Evolutionary conservation across 2,113 vertebrate genomes (phyloP).

Genomic region (Mola mola): DNA sequence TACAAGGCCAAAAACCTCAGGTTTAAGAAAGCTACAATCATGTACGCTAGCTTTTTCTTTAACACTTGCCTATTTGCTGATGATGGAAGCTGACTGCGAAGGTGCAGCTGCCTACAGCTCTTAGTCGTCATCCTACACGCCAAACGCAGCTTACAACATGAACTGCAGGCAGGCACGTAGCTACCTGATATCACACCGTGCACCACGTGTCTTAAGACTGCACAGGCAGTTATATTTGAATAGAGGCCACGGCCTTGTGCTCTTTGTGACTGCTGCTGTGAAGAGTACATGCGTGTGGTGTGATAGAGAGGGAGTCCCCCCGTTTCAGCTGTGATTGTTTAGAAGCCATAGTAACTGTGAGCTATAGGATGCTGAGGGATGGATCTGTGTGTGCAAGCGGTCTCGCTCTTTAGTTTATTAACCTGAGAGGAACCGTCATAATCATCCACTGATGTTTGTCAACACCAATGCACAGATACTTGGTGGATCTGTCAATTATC

Average conservation of each 20-base stretch:
- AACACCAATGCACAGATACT: too few species aligned
- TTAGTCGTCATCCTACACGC: slow-evolving; percentile 15
- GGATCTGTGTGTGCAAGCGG: not conserved
- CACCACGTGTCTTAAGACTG: not conserved
- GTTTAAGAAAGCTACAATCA: too few species aligned
- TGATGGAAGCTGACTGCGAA: too few species aligned
- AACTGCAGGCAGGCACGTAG: slow-evolving; percentile 38
- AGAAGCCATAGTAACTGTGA: slow-evolving; percentile 17
- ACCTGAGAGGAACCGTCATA: too few species aligned
- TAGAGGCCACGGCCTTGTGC: slow-evolving; percentile 36
- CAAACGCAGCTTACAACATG: slow-evolving; percentile 51
- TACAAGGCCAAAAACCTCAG: too few species aligned
- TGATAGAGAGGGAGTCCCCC: slow-evolving; percentile 18
- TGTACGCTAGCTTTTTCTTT: too few species aligned
- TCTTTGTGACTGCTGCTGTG: slow-evolving; percentile 8
- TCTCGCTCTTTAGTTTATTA: too few species aligned
- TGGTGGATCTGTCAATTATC: too few species aligned
- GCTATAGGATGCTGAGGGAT: not conserved
- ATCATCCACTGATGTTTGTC: too few species aligned
- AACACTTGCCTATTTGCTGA: too few species aligned
- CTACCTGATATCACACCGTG: slow-evolving; percentile 32
- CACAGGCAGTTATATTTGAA: slow-evolving; percentile 53
- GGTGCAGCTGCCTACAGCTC: slow-evolving; percentile 28
- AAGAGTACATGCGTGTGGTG: not conserved
- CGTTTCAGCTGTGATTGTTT: slow-evolving; percentile 5